Conservation (phyloP, 2,888 invertebrate genomes). For the Minunthozetes semirufus region DNA sequence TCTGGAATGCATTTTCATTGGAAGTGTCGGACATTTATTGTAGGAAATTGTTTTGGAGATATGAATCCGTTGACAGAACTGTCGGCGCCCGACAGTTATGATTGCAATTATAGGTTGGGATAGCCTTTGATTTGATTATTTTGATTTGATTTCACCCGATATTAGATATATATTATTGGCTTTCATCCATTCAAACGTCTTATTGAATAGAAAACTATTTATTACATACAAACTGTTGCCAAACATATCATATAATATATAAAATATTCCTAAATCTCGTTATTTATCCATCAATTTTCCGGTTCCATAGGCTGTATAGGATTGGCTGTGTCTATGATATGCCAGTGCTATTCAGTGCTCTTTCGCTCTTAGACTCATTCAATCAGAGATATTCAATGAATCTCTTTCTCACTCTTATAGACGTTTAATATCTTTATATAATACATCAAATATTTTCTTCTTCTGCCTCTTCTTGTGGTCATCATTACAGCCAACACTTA, state of each 20-base stretch:
- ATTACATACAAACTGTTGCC: conserved; percentile 22
- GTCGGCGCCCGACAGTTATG: no score
- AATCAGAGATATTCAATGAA: neutral
- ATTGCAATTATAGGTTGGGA: no score
- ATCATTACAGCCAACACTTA: no score
- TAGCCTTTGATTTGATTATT: no score
- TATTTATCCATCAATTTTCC: conserved; percentile 15
- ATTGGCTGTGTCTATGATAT: neutral
- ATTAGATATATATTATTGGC: no score
- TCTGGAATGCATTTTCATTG: no score
- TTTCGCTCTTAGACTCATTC: neutral
- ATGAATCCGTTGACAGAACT: no score
- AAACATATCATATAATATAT: neutral
- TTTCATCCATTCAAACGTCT: neutral
- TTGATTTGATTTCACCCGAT: no score
- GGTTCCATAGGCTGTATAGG: neutral
- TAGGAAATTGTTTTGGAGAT: no score
- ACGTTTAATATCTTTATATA: conserved; percentile 26
- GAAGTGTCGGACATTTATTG: no score
- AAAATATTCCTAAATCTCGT: conserved; percentile 12
- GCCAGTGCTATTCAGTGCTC: conserved; percentile 4
- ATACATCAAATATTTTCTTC: neutral
- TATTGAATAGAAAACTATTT: conserved; percentile 13
- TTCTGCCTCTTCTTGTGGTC: neutral
- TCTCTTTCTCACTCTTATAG: neutral